A percentile compares a stretch with the other conserved stretches of the same genome.
These are phyloP conservation scores for Anthoscopus minutus DNA, from an alignment of 2,113 vertebrate species.

Conservation along the genomic window DNA sequence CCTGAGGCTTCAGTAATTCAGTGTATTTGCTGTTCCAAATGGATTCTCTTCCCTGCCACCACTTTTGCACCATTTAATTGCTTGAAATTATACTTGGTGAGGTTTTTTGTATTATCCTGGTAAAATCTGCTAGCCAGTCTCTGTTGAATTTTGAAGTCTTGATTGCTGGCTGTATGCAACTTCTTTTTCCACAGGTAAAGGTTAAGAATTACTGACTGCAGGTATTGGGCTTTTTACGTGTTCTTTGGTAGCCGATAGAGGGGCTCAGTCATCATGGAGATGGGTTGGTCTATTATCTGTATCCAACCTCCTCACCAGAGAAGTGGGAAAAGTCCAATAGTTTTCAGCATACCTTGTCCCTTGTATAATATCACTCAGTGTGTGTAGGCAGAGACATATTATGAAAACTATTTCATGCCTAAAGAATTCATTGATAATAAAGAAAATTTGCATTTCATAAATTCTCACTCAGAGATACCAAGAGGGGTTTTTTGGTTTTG, in stretches of 20 bases:
- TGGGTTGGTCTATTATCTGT: neutral
- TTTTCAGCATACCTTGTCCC: neutral
- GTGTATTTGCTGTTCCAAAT: neutral
- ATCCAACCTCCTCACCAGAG: neutral
- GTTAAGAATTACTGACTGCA: neutral
- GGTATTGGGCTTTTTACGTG: neutral
- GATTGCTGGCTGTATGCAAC: neutral
- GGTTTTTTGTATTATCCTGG: neutral
- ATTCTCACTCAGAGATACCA: neutral
- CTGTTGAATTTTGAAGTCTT: neutral
- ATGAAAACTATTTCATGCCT: neutral
- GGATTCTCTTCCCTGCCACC: neutral
- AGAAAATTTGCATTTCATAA: slow-evolving; percentile 16
- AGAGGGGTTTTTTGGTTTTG: neutral
- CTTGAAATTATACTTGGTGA: neutral
- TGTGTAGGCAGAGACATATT: neutral
- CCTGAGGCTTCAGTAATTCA: neutral
- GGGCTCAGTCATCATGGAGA: fast-evolving
- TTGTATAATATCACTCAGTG: neutral
- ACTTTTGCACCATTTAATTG: neutral
- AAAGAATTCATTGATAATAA: neutral
- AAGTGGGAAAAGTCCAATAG: neutral
- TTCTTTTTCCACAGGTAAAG: neutral
- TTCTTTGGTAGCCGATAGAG: neutral
- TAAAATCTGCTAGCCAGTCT: neutral